Conservation (phyloP, 2,797 vertebrate species). For the Coregonus sp. region DNA sequence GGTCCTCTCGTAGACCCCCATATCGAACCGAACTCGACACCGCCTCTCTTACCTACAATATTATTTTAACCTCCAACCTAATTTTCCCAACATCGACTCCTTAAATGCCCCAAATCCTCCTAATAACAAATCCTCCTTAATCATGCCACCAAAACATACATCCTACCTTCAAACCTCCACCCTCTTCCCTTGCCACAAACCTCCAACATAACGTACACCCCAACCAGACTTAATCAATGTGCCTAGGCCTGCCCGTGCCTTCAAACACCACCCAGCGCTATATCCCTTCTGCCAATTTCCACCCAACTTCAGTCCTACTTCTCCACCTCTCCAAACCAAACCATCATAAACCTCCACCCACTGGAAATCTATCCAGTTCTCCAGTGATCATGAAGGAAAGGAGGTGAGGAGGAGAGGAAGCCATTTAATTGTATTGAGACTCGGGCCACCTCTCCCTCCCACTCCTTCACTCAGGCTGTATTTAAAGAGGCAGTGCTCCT, state of each 20-base stretch:
- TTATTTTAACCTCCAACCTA: no score
- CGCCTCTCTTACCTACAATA: conserved; percentile 38
- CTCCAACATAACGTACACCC: no score
- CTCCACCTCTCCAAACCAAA: no score
- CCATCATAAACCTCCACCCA: neutral
- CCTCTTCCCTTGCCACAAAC: no score
- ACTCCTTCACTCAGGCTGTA: conserved; percentile 11
- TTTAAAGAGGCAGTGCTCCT: conserved; percentile 29
- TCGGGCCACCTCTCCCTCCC: conserved; percentile 8
- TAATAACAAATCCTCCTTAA: no score
- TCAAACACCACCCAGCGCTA: neutral
- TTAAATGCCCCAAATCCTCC: neutral
- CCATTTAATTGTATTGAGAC: conserved; percentile 26
- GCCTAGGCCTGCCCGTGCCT: conserved; percentile 16
- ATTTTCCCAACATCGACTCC: no score
- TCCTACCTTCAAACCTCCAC: no score
- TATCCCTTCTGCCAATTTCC: no score
- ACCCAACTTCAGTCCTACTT: neutral
- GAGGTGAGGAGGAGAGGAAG: conserved; percentile 11
- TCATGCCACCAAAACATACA: neutral
- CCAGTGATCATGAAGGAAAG: neutral
- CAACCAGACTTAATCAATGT: neutral
- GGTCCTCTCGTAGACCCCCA: conserved; percentile 73
- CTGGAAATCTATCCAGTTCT: neutral
- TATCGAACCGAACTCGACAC: conserved; percentile 5